A percentile compares a stretch with the other conserved stretches of the same genome.
These are phyloP conservation scores for Drosophila lacicola DNA, from an alignment of 2,888 invertebrate species.

Conservation along the genomic window DNA sequence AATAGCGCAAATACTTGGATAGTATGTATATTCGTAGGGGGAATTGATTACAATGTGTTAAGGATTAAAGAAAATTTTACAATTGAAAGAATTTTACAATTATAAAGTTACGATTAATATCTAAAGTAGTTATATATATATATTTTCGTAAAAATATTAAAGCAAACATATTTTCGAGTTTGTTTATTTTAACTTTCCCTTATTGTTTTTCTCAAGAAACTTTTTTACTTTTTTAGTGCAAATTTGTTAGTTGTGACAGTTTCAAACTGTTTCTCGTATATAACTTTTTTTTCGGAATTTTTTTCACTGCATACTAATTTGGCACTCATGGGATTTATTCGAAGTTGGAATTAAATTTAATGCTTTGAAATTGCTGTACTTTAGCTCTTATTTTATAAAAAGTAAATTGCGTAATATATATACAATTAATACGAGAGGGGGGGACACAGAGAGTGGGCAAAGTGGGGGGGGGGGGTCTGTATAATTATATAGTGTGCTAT, in stretches of 20 bases:
- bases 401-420: conserved; percentile 58
- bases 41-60: conserved; percentile 21
- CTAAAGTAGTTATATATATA: conserved; percentile 25
- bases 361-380: conserved; percentile 58
- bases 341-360: conserved; percentile 23
- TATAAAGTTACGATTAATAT: conserved; percentile 22
- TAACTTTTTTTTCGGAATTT: conserved; percentile 37
- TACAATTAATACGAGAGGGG: conserved; percentile 58
- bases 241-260: conserved; percentile 47
- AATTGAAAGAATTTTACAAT: conserved; percentile 42
- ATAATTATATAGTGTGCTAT: conserved; percentile 34
- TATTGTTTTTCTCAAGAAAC: conserved; percentile 19
- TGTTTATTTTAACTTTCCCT: conserved; percentile 1
- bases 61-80: conserved; percentile 31
- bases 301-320: conserved; percentile 65
- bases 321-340: conserved; percentile 60
- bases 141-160: conserved; percentile 62
- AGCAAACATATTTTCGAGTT: conserved; percentile 48
- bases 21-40: not conserved
- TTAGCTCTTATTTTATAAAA: conserved; percentile 32
- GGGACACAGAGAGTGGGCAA: not conserved
- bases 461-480: not conserved
- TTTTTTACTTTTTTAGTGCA: not conserved
- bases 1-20: conserved; percentile 24
- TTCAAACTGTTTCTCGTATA: conserved; percentile 64